Evolutionary conservation across 2,888 invertebrate genomes (phyloP).

Genomic region (Leucophora obtusa): DNA sequence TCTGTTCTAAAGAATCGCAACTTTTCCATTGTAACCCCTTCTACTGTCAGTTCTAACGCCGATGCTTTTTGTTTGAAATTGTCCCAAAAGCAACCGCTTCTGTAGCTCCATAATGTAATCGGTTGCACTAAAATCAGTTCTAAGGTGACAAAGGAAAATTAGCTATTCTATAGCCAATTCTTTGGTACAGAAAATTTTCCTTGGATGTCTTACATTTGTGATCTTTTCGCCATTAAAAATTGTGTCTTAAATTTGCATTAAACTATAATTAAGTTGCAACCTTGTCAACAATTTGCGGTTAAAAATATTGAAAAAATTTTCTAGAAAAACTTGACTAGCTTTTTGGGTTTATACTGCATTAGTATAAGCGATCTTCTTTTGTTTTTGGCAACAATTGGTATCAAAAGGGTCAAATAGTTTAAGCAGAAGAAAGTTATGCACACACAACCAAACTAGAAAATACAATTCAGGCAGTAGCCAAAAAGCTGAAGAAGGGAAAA

Average conservation of each 20-base stretch:
- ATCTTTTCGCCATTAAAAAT: not conserved
- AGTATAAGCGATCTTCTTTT: constrained; percentile 33
- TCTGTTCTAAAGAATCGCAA: no score
- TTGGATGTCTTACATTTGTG: not conserved
- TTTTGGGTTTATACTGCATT: constrained; percentile 32
- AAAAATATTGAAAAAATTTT: not conserved
- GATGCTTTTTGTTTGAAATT: no score
- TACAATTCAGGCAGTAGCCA: constrained; percentile 17
- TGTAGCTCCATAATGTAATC: no score
- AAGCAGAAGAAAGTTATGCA: constrained; percentile 64
- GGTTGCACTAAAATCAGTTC: no score
- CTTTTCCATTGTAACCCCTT: no score
- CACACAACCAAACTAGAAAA: constrained; percentile 27
- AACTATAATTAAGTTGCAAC: constrained; percentile 33
- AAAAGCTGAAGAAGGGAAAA: no score
- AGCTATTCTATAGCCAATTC: no score
- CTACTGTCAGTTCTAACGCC: no score
- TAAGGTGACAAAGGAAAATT: no score
- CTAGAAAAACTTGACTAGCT: not conserved
- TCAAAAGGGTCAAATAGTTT: constrained; percentile 62
- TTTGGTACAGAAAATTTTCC: no score
- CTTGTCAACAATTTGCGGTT: constrained; percentile 31
- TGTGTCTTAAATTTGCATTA: not conserved
- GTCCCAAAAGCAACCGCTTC: no score
- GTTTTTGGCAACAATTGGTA: constrained; percentile 46